These are phyloP conservation scores for Esox niger DNA, from an alignment of 2,113 vertebrate genomes.

Conservation along the genomic window DNA sequence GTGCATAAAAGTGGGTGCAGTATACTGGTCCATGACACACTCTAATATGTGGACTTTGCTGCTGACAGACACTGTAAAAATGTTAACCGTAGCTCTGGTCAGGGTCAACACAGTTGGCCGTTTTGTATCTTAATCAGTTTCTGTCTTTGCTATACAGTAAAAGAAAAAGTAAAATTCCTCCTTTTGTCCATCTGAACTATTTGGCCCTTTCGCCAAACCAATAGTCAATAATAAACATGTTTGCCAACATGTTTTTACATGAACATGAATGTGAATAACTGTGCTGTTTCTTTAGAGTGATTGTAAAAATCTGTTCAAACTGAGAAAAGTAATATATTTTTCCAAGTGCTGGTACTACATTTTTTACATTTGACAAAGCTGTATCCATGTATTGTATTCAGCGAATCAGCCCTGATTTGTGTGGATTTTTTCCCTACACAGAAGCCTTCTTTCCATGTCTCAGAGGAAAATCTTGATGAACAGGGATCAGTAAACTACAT, in stretches of 20 bases:
- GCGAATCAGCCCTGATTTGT: conserved; percentile 18
- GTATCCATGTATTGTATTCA: conserved; percentile 17
- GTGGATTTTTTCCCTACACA: conserved; percentile 18
- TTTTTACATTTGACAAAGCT: conserved; percentile 23
- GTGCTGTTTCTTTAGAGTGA: conserved; percentile 14
- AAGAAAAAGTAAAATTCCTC: background rate
- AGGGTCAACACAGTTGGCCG: background rate
- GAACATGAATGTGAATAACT: background rate
- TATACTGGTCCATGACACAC: too few relatives aligned
- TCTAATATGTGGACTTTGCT: background rate
- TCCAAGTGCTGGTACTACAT: conserved; percentile 18
- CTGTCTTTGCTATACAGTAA: background rate
- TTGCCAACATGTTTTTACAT: background rate
- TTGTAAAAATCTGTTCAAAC: conserved; percentile 40
- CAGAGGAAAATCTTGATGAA: conserved; percentile 28
- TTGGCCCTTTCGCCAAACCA: background rate
- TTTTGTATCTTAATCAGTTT: background rate
- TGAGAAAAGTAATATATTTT: conserved; percentile 23
- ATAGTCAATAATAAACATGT: background rate
- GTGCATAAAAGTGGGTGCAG: too few relatives aligned
- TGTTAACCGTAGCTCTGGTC: conserved; percentile 1
- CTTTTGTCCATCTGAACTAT: background rate
- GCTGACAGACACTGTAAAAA: background rate
- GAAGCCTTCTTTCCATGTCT: conserved; percentile 48
- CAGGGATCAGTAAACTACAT: conserved; percentile 44